Evolutionary conservation across 1,140 invertebrate genomes (phyloP).

Genomic region (Drosophila lacertosa): DNA sequence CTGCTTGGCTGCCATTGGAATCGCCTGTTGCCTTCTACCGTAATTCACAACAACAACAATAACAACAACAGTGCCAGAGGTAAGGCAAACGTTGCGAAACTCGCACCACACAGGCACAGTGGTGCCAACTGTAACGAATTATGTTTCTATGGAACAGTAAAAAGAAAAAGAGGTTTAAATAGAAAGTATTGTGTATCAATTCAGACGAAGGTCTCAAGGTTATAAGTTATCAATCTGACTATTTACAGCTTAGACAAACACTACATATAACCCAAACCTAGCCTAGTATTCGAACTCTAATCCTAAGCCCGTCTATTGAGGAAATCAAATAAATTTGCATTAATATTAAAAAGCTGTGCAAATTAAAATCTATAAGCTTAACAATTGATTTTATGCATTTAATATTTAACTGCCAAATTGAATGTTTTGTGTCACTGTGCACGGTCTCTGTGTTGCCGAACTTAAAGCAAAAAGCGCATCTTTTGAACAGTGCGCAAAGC

Average conservation of each 20-base stretch:
- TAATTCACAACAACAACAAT: slow-evolving; percentile 75
- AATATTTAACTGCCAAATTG: slow-evolving; percentile 16
- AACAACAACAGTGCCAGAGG: slow-evolving; percentile 53
- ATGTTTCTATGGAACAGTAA: too few relatives aligned
- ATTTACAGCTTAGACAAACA: too few relatives aligned
- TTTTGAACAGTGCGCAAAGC: slow-evolving; percentile 78
- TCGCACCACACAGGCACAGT: slow-evolving; percentile 54
- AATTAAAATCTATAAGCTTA: too few relatives aligned
- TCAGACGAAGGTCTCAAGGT: too few relatives aligned
- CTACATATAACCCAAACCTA: too few relatives aligned
- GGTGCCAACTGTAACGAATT: slow-evolving; percentile 21
- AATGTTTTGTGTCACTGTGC: slow-evolving; percentile 51
- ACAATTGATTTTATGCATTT: not conserved
- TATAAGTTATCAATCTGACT: too few relatives aligned
- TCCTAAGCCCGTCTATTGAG: too few relatives aligned
- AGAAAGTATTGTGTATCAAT: too few relatives aligned
- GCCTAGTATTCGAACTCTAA: too few relatives aligned
- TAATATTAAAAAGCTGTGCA: too few relatives aligned
- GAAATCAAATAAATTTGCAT: too few relatives aligned
- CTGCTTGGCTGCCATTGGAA: slow-evolving; percentile 48
- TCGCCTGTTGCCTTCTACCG: slow-evolving; percentile 77
- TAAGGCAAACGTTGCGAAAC: slow-evolving; percentile 71
- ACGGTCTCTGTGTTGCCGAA: slow-evolving; percentile 54
- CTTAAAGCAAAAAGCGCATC: slow-evolving; percentile 80
- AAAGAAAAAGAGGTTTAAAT: too few relatives aligned